phyloP scores from a whole-genome alignment of 2,797 vertebrate genomes.

The Rhincodon typus region DNA sequence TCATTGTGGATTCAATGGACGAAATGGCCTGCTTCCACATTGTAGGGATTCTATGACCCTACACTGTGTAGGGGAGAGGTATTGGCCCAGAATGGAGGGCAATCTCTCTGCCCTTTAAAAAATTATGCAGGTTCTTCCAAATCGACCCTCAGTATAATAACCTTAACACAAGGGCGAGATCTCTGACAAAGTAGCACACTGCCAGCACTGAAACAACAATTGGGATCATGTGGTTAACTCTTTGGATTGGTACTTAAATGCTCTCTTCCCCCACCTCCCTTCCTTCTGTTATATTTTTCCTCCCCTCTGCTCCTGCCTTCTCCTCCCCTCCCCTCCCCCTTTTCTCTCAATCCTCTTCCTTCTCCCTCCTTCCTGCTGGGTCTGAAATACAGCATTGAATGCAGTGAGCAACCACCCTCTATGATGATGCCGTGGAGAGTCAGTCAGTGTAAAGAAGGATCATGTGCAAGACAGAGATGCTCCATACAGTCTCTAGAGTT shows the following conservation, averaged over 20 bases:
- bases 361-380: neutral
- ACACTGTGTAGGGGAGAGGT: neutral
- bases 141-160: neutral
- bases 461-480: too few relatives aligned
- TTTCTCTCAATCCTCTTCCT: neutral
- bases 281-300: neutral
- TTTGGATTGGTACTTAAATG: neutral
- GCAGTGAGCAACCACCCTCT: too few relatives aligned
- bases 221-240: neutral
- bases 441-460: too few relatives aligned
- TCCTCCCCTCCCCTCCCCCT: neutral
- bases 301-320: too few relatives aligned
- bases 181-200: neutral
- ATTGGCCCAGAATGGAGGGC: neutral
- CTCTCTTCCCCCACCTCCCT: neutral
- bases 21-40: too few relatives aligned
- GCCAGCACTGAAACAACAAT: neutral
- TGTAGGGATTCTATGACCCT: too few relatives aligned
- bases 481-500: too few relatives aligned
- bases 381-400: too few relatives aligned
- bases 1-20: too few relatives aligned
- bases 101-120: neutral
- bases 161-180: neutral
- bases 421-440: too few relatives aligned
- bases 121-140: neutral